phyloP scores from a whole-genome alignment of 2,888 invertebrate genomes.

The Nebria brevicollis region DNA sequence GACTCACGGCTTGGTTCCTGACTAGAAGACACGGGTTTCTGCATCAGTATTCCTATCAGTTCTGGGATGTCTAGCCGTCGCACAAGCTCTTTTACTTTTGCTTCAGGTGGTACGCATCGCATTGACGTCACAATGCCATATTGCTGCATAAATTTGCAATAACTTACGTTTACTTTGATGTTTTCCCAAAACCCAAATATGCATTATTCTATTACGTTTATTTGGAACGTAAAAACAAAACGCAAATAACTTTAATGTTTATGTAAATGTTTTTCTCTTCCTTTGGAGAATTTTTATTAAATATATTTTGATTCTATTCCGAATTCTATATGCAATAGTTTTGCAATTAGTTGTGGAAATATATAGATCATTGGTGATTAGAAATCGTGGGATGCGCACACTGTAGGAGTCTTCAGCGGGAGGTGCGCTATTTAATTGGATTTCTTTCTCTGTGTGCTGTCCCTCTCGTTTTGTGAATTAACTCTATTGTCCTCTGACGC shows the following conservation, averaged over 20 bases:
- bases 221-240: too few species aligned
- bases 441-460: constrained; percentile 60
- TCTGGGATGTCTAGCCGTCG: not conserved
- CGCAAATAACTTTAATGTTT: too few species aligned
- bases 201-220: too few species aligned
- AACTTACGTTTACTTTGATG: too few species aligned
- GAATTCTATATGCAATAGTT: not conserved
- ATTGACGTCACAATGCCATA: not conserved
- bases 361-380: constrained; percentile 1
- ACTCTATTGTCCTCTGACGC: constrained; percentile 57
- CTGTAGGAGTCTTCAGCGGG: constrained; percentile 25
- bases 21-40: not conserved
- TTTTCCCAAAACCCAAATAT: too few species aligned
- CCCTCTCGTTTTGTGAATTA: constrained; percentile 59
- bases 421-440: constrained; percentile 61
- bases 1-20: not conserved
- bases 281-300: not conserved
- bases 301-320: not conserved
- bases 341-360: not conserved
- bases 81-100: not conserved
- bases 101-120: not conserved
- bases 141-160: too few species aligned
- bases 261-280: too few species aligned
- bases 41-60: constrained; percentile 16
- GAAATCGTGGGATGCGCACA: not conserved